A percentile compares a stretch with the other conserved stretches of the same genome.
These are phyloP conservation scores for Cephus nigrinus DNA, from an alignment of 2,888 invertebrate genomes.

Conservation along the genomic window DNA sequence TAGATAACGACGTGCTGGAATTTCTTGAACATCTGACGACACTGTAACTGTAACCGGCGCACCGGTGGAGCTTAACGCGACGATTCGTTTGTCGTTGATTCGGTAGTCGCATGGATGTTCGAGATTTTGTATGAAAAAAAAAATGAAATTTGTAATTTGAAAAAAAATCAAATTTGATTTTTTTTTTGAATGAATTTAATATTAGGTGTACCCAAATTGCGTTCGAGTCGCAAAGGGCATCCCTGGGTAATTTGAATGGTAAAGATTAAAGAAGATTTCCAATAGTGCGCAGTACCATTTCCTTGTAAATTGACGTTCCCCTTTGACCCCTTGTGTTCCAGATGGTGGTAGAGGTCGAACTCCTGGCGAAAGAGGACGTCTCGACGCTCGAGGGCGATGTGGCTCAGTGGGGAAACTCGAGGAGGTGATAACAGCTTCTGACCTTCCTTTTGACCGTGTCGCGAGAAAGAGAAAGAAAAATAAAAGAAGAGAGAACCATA, in stretches of 20 bases:
- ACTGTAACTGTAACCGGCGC: no score
- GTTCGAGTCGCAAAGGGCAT: not conserved
- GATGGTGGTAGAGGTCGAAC: slow-evolving; percentile 56
- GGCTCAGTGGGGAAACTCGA: slow-evolving; percentile 60
- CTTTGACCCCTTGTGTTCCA: slow-evolving; percentile 37
- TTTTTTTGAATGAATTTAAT: not conserved
- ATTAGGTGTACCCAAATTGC: not conserved
- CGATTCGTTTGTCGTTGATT: no score
- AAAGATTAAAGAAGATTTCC: not conserved
- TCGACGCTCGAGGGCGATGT: slow-evolving; percentile 54
- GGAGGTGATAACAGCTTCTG: slow-evolving; percentile 64
- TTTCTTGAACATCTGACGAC: no score
- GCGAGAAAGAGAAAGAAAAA: slow-evolving; percentile 10
- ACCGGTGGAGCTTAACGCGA: no score
- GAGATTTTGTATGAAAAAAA: no score
- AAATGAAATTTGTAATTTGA: not conserved
- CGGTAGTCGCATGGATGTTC: no score
- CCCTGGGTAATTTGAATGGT: not conserved
- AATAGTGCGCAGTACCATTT: slow-evolving; percentile 7
- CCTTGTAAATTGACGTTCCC: not conserved
- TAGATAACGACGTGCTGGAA: no score
- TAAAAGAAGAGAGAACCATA: no score
- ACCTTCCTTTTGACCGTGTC: slow-evolving; percentile 54
- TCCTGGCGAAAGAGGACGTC: slow-evolving; percentile 42
- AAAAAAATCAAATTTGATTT: not conserved